phyloP scores from a whole-genome alignment of 2,888 invertebrate species.

The Agelastica alni region DNA sequence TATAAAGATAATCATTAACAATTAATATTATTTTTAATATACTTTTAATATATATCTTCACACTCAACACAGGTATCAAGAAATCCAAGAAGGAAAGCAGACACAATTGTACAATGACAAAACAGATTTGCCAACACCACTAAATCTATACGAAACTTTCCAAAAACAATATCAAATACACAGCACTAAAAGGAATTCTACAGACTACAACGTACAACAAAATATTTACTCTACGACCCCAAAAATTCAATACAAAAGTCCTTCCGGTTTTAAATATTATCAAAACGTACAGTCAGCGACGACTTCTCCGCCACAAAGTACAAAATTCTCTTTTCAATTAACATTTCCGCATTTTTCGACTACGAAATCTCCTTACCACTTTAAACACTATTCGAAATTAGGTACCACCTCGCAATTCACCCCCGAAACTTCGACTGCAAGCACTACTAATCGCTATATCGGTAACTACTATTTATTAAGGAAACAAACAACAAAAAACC shows the following conservation, averaged over 20 bases:
- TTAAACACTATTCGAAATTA: conserved; percentile 44
- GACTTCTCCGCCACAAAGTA: not conserved
- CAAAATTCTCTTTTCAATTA: not conserved
- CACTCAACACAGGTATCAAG: conserved; percentile 7
- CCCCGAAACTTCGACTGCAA: conserved; percentile 42
- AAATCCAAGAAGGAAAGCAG: conserved; percentile 33
- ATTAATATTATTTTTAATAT: no score
- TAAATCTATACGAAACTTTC: conserved; percentile 25
- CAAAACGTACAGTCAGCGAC: conserved; percentile 2
- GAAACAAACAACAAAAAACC: conserved; percentile 63
- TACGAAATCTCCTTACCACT: conserved; percentile 51
- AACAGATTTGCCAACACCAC: conserved; percentile 31
- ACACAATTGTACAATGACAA: conserved; percentile 41
- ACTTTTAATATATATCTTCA: not conserved
- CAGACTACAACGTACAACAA: conserved; percentile 20
- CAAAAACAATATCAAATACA: conserved; percentile 12
- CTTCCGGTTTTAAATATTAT: conserved; percentile 15
- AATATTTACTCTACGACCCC: conserved; percentile 28
- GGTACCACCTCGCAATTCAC: conserved; percentile 39
- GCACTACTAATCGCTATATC: conserved; percentile 55
- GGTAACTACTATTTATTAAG: conserved; percentile 56
- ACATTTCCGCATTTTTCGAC: conserved; percentile 45
- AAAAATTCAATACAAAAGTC: not conserved
- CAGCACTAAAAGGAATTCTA: conserved; percentile 20
- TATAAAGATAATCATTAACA: no score